Percentiles rank a stretch among this genome's conserved stretches.
phyloP scores from a whole-genome alignment of 2,797 vertebrate species.

The Coregonus suidteri region DNA sequence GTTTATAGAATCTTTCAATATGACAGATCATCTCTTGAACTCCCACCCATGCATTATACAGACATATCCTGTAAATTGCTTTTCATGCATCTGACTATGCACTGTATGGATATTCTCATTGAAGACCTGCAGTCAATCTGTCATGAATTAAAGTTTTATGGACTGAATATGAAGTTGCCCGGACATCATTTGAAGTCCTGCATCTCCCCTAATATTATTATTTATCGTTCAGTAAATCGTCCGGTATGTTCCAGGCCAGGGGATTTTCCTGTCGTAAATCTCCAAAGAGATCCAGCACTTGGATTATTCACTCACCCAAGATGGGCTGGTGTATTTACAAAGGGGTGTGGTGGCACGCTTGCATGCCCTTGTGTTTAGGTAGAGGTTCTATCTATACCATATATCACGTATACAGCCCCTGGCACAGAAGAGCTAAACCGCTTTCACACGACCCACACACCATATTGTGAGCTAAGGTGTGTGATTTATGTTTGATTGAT shows the following conservation, averaged over 20 bases:
- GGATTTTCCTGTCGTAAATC: constrained; percentile 66
- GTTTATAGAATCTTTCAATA: constrained; percentile 25
- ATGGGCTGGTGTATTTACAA: constrained; percentile 41
- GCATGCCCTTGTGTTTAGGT: constrained; percentile 53
- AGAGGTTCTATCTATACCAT: constrained; percentile 44
- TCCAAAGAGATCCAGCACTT: constrained; percentile 39
- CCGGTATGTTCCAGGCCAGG: constrained; percentile 47
- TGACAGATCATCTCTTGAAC: constrained; percentile 17
- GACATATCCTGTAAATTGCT: constrained; percentile 9
- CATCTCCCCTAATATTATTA: constrained; percentile 64
- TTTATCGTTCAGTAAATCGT: constrained; percentile 58
- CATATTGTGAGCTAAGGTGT: constrained; percentile 35
- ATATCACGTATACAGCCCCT: constrained; percentile 48
- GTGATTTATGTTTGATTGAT: constrained; percentile 55
- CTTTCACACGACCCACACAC: constrained; percentile 36
- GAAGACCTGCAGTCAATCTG: constrained; percentile 52
- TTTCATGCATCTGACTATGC: background rate
- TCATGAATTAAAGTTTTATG: constrained; percentile 69
- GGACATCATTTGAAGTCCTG: constrained; percentile 64
- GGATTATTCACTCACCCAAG: constrained; percentile 55
- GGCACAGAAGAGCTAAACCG: constrained; percentile 35
- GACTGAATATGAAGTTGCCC: constrained; percentile 61
- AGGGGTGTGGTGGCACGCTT: constrained; percentile 27
- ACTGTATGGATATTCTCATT: constrained; percentile 37
- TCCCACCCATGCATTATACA: constrained; percentile 8